Conservation (phyloP, 2,113 vertebrate genomes). For the Macheiramphus alcinus region DNA sequence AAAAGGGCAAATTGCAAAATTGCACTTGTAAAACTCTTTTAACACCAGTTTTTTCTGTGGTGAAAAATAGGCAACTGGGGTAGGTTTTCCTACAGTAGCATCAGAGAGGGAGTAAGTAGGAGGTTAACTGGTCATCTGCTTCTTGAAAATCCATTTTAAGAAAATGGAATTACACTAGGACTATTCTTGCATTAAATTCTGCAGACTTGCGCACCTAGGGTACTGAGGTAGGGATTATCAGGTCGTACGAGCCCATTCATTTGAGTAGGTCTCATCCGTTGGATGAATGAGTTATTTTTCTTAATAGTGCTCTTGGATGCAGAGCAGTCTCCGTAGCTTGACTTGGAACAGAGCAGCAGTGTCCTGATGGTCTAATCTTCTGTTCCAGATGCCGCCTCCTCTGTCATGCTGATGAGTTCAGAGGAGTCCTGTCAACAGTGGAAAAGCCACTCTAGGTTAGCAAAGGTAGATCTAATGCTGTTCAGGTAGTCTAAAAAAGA, state of each 20-base stretch:
- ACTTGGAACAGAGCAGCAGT: not conserved
- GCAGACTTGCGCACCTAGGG: not conserved
- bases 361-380: not conserved
- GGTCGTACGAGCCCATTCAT: not conserved
- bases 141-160: not conserved
- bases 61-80: not conserved
- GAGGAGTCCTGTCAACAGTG: not conserved
- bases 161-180: not conserved
- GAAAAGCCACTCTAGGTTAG: not conserved
- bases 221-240: not conserved
- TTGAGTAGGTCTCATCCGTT: not conserved
- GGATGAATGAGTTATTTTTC: not conserved
- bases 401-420: not conserved
- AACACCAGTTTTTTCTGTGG: not conserved
- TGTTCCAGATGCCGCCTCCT: slow-evolving; percentile 15
- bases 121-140: not conserved
- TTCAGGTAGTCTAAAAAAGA: not conserved
- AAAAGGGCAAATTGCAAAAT: not conserved
- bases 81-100: not conserved
- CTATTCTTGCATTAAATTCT: not conserved
- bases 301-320: not conserved
- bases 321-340: not conserved
- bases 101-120: not conserved
- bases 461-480: not conserved
- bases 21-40: not conserved